phyloP scores from a whole-genome alignment of 2,888 invertebrate genomes.

The Apoda limacodes region DNA sequence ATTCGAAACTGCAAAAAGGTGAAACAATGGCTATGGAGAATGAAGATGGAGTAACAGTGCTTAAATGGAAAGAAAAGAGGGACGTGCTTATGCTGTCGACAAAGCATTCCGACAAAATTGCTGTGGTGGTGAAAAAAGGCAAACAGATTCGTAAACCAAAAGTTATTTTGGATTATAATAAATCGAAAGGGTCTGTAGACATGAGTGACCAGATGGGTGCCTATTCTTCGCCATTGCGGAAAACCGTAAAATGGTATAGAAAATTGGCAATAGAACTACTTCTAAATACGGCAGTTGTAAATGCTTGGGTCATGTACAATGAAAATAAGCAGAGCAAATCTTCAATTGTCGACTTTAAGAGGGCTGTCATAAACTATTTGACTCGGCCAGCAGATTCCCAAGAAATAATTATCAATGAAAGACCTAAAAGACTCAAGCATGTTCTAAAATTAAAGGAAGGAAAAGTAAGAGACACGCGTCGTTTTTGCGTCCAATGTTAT shows the following conservation, averaged over 20 bases:
- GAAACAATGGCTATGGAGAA: conserved; percentile 17
- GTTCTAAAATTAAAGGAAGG: conserved; percentile 21
- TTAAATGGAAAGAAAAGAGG: conserved; percentile 17
- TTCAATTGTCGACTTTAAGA: conserved; percentile 3
- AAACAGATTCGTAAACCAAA: no score
- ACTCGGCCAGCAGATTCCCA: conserved; percentile 21
- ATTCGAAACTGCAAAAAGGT: conserved; percentile 21
- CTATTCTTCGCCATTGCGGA: conserved; percentile 5
- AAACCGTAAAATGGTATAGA: conserved; percentile 9
- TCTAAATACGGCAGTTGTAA: conserved; percentile 18
- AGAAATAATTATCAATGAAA: conserved; percentile 21
- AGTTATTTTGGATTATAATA: no score
- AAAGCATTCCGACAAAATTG: conserved; percentile 9
- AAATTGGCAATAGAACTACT: conserved; percentile 18
- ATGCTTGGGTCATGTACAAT: conserved; percentile 13
- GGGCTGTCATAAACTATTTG: conserved; percentile 18
- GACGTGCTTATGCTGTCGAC: conserved; percentile 16
- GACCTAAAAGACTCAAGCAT: conserved; percentile 24
- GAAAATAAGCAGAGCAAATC: not conserved
- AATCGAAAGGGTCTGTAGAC: no score
- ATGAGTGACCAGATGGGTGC: conserved; percentile 8
- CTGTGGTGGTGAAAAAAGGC: conserved; percentile 6
- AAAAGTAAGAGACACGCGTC: conserved; percentile 17
- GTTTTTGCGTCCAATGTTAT: conserved; percentile 19
- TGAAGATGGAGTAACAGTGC: conserved; percentile 15